Evolutionary conservation across 1,140 invertebrate species (phyloP), one percentile per base, ranked within the genome.

Genomic region (Eupeodes corollae): DNA sequence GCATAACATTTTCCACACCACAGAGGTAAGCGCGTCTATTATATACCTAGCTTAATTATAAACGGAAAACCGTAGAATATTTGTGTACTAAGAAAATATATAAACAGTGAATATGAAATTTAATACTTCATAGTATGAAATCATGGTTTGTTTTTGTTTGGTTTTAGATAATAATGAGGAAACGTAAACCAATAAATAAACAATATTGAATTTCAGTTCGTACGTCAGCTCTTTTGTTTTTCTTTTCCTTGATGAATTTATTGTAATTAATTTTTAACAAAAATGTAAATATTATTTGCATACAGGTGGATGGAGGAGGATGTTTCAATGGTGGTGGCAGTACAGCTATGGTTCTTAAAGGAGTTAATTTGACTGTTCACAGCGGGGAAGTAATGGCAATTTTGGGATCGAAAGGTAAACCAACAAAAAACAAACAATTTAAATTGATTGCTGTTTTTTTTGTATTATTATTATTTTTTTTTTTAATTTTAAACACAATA

Each of bases 311-410:
- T 56, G 81, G 82, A 11, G 79, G 80, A 37, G 84, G 83, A 16
- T 86, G 83, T 58, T 72, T 90, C n/a, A 79, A 84, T 41, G 86
- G 86, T 1, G 83, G 75, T 35, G 78, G 86, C 26, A 83, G 86
- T 55, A 86, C 84, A 8, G 87, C 85, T 14, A 73, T 89, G 11
- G 89, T 95, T 37, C 73, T 95, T 1, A 89, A 92, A 71, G 89
- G 93, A 75, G 86, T 94, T 5, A 91, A 88, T 12, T 77, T 93
- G 41, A 82, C 86, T 49, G 88, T 93, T 0, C 84, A 90, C 59
- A 86, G 88, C 38, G 89, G 89, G 12, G 91, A 94, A 71, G 87
- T 95, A 34, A 80, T 92, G 56, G 91, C 91, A 15, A 82, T 95
- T 49, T 71, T 95, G 8, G 91, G 91, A 8, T 93, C 89, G 0